Evolutionary conservation across 2,888 invertebrate genomes (phyloP), one percentile per base, ranked within the genome.

Genomic region (Himalopsyche japonica): DNA sequence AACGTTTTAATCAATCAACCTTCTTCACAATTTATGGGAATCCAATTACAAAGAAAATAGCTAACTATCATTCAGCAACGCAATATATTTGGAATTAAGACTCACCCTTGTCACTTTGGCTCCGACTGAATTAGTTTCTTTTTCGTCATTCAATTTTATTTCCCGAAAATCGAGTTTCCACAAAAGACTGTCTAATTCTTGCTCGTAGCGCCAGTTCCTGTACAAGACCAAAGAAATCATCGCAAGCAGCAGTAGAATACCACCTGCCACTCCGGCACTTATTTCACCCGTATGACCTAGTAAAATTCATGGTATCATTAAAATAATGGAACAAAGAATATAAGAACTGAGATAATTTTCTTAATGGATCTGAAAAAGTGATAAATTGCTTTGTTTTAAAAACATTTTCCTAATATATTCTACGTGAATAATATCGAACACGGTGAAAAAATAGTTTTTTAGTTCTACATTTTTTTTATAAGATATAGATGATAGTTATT

Each of bases 81-180:
- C 8, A 70, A 70, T 30, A 27, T 70, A 43, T 15, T 43, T 43
- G 43, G 15, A 43, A 43, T 15, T 43, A 79, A n/a, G 20, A 76
- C 84, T 81, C 34, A 91, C 91, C 87, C 90, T 88, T 2, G 90
- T 88, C 18, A 90, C 88, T 88, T 91, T 91, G 77, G 89, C 89
- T 49, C 90, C 90, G 30, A 89, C 88, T 15, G 88, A 86, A 49
- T 78, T 81, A 37, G 89, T 87, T 90, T 90, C 86, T 88, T 89
- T 91, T 87, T 93, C 92, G 87, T 94, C 95, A 88, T 93, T 94
- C 88, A 96, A 93, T 89, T 97, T 95, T 79, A 98, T 95, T 88
- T 98, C 98, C 86, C 95, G 95, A 91, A 95, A 98, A 91, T 98
- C 98, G 84, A 98, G 96, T 91, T 98, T 98, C 98, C 98, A 98